Base-by-base conservation (phyloP, 1,140 invertebrate species). In the Zaprionus taronus region DNA sequence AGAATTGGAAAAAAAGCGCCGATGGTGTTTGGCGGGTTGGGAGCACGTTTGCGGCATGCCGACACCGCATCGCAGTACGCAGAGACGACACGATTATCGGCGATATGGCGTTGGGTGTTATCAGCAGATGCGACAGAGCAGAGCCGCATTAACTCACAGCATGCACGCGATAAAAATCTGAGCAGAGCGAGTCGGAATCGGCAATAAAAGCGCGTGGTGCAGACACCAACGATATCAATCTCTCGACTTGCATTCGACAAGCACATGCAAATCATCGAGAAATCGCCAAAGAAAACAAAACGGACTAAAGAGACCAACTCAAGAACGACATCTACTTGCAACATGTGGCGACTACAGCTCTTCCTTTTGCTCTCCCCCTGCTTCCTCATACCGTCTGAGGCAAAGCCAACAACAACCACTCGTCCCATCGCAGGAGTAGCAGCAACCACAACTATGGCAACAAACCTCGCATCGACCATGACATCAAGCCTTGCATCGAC, bases 311-410 rank as follows among this genome's bases (percentile, higher is more conserved):
- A 55, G 41, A 62, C 12, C 47, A 22, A 31, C 36, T 11, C 24
- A 4, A 14, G 26, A 56, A 15, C 15, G 2, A 41, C 2, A n/a
- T 6, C 15, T 38, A 38, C 36, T 58, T 44, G 20, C 63, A 51
- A 67, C 9, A 86, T 89, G 84, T 89, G 84, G 84, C 84, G 84
- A 34, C 74, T 89, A 53, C 85, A 89, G 34, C 67, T 90, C 22
- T 90, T 90, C 17, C 85, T 89, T 11, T 24, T 89, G 55, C 58
- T 89, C n/a, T 84, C 85, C 55, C 77, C 78, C 57, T 77, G 84
- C 75, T 89, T 89, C 17, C 75, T 90, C 38, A 73, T 89, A 58
- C 84, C 84, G 7, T 31, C 77, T 58, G 81, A 89, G 70, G 85
- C 78, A 11, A 89, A 89, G 72, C 84, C 84, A 3, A 36, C 72